Evolutionary conservation across 2,888 invertebrate species (phyloP).

Genomic region (Phragmatobia fuliginosa): DNA sequence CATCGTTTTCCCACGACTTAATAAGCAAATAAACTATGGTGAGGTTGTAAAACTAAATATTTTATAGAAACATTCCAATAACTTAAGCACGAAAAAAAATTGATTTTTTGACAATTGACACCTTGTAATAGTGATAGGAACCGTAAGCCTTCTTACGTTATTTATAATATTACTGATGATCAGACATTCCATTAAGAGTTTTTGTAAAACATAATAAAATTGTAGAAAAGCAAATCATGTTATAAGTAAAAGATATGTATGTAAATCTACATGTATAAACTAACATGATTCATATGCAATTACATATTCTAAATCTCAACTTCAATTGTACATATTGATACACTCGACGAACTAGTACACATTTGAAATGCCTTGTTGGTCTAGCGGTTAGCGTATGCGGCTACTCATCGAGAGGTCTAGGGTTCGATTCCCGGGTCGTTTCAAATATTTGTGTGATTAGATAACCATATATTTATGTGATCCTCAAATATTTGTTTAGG

Average conservation of each 20-base stretch:
- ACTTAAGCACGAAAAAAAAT: neutral
- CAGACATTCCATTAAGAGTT: neutral
- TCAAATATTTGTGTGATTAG: no score
- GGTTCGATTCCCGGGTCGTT: no score
- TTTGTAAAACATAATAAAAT: neutral
- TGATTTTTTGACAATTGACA: constrained; percentile 7
- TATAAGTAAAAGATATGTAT: neutral
- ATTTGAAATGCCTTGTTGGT: no score
- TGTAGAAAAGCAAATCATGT: neutral
- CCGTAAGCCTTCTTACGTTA: neutral
- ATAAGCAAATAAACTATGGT: neutral
- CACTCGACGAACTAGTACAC: no score
- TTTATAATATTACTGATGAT: neutral
- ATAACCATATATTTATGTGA: no score
- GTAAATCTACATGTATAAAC: neutral
- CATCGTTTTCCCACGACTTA: neutral
- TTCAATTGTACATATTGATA: no score
- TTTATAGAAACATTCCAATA: constrained; percentile 1
- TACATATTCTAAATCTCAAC: no score
- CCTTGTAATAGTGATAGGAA: constrained; percentile 3
- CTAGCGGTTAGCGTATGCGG: no score
- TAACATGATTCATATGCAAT: no score
- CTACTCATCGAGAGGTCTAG: no score
- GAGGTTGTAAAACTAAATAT: neutral
- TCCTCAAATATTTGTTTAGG: no score